Percentiles rank a stretch among this genome's conserved stretches.
Conservation (phyloP, 2,888 invertebrate species). For the Boloria selene region DNA sequence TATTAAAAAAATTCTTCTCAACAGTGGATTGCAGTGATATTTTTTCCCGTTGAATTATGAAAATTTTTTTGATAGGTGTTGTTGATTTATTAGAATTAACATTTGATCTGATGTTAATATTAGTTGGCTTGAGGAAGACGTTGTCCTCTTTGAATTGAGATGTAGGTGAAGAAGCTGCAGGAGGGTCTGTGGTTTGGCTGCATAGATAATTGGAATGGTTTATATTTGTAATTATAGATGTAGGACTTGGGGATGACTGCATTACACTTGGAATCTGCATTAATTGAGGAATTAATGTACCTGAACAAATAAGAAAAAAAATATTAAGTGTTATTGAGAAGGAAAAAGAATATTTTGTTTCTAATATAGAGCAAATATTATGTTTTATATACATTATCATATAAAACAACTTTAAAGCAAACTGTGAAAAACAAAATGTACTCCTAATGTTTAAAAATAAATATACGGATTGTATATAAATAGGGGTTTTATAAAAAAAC, state of each 20-base stretch:
- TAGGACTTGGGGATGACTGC: conserved; percentile 77
- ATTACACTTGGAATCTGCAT: conserved; percentile 63
- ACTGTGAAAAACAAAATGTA: too few species aligned
- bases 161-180: conserved; percentile 41
- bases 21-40: conserved; percentile 32
- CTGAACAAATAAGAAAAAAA: conserved; percentile 45
- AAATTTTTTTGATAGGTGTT: conserved; percentile 58
- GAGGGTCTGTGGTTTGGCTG: conserved; percentile 57
- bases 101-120: conserved; percentile 35
- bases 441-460: too few species aligned
- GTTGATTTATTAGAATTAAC: conserved; percentile 46
- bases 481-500: too few species aligned
- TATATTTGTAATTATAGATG: conserved; percentile 72
- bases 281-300: conserved; percentile 56
- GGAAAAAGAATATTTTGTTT: too few species aligned
- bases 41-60: conserved; percentile 55
- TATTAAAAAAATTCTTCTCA: conserved; percentile 45
- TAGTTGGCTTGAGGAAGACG: conserved; percentile 55
- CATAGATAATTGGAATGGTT: conserved; percentile 77
- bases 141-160: conserved; percentile 37
- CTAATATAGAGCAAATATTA: too few species aligned
- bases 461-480: too few species aligned
- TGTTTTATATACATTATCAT: too few species aligned
- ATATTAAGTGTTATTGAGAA: not conserved
- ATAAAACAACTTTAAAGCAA: not conserved